phyloP scores from a whole-genome alignment of 2,797 vertebrate genomes.

The Clarias fuscus region DNA sequence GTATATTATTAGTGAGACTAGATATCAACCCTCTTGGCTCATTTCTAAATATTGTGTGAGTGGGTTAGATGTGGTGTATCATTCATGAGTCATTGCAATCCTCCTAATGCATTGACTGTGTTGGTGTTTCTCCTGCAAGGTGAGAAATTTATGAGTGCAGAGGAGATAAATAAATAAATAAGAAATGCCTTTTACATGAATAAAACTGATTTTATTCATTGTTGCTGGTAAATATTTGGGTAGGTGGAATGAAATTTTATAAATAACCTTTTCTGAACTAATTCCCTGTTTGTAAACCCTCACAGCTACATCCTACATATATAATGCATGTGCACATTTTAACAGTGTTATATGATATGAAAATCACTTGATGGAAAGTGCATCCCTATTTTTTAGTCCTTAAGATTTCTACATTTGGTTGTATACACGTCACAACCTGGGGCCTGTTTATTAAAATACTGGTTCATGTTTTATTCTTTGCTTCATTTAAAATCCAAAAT shows the following conservation, averaged over 20 bases:
- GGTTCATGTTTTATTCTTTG: constrained; percentile 14
- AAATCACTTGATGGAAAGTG: not conserved
- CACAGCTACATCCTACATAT: constrained; percentile 51
- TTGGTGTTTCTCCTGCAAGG: constrained; percentile 57
- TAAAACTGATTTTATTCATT: constrained; percentile 57
- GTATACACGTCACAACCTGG: not conserved
- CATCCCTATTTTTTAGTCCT: not conserved
- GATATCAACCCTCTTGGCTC: constrained; percentile 28
- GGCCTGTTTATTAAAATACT: not conserved
- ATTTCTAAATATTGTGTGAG: constrained; percentile 22
- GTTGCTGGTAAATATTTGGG: constrained; percentile 65
- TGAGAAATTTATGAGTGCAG: constrained; percentile 55
- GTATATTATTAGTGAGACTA: not conserved
- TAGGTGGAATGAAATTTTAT: constrained; percentile 64
- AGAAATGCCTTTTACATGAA: constrained; percentile 29
- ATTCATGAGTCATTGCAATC: not conserved
- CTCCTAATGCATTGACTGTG: constrained; percentile 46
- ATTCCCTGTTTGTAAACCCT: constrained; percentile 47
- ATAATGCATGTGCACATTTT: constrained; percentile 57
- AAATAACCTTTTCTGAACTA: constrained; percentile 38
- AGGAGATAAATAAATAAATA: constrained; percentile 53
- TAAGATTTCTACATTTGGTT: not conserved
- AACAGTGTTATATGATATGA: not conserved
- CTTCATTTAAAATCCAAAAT: not conserved
- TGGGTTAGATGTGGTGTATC: constrained; percentile 15